Evolutionary conservation across 2,888 invertebrate species (phyloP).

Genomic region (Ypsolopha sequella): DNA sequence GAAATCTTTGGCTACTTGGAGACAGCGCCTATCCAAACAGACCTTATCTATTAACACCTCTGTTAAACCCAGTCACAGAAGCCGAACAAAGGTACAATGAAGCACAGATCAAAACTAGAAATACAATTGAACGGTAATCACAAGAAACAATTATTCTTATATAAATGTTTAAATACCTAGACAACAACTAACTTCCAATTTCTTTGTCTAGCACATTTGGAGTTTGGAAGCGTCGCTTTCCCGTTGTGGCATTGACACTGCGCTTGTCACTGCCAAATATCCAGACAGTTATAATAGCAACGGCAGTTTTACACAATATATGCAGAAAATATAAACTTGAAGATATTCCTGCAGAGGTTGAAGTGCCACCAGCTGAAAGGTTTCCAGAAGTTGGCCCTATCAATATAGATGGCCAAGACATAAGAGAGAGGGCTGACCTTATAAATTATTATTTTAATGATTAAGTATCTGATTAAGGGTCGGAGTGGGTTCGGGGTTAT

Average conservation of each 20-base stretch:
- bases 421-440: too few relatives aligned
- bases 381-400: background rate
- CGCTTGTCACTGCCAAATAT: background rate
- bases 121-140: background rate
- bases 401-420: background rate
- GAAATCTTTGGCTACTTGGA: too few relatives aligned
- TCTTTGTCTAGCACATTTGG: too few relatives aligned
- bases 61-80: too few relatives aligned
- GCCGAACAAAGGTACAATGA: too few relatives aligned
- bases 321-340: too few relatives aligned
- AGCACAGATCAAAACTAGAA: background rate
- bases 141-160: too few relatives aligned
- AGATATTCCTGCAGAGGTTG: background rate
- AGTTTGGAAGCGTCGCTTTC: background rate
- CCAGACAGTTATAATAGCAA: background rate
- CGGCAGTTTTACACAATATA: background rate
- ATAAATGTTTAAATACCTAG: too few relatives aligned
- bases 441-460: background rate
- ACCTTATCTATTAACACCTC: too few relatives aligned
- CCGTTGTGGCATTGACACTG: background rate
- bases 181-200: too few relatives aligned
- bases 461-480: background rate
- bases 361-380: background rate
- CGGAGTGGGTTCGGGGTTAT: slow-evolving; percentile 4
- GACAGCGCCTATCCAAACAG: too few relatives aligned